Evolutionary conservation across 1,140 invertebrate genomes (phyloP), one percentile per base, ranked within the genome.

Genomic region (Gerris buenoi): DNA sequence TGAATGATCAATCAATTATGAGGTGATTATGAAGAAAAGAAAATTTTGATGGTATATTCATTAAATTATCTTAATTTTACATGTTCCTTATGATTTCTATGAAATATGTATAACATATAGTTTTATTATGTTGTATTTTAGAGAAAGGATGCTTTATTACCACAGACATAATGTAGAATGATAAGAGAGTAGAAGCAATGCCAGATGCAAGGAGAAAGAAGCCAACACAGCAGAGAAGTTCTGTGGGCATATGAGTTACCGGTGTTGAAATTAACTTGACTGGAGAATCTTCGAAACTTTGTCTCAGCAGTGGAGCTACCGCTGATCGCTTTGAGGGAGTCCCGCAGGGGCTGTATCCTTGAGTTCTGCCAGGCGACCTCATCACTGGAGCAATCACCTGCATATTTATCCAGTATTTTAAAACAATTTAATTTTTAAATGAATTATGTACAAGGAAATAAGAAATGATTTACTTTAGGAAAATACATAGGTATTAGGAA

Each of bases 191-290:
- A n/a, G 68, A 64, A 1, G 68, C 68, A 29, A 65, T 61, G n/a
- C 68, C 68, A 26, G 65, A 27, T 15, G 27, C 58, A 14, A 69
- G 63, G 22, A 69, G 68, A 25, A 69, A 33, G 56, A 69, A 69
- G 5, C 68, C 68, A 18, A 69, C 27, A 58, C 62, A 67, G 63
- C 68, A 69, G 1, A 69, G 62, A n/a, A 69, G 33, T 57, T 69
- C 68, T 28, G 46, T 67, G 5, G 68, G 68, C 23, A 69, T 26
- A 33, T 69, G 68, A 18, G 66, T 65, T 13, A 56, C 63, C 2
- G 68, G 68, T 5, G 66, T 18, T 26, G 60, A 3, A 10, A 46
- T 46, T 10, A 18, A 18, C 23, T 60, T 60, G 58, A 60, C 22
- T 46, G 33, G 33, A 25, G 23, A 22, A 5, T 60, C 15, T 60